These are phyloP conservation scores for Antheraea yamamai DNA, from an alignment of 2,888 invertebrate species.

Conservation along the genomic window DNA sequence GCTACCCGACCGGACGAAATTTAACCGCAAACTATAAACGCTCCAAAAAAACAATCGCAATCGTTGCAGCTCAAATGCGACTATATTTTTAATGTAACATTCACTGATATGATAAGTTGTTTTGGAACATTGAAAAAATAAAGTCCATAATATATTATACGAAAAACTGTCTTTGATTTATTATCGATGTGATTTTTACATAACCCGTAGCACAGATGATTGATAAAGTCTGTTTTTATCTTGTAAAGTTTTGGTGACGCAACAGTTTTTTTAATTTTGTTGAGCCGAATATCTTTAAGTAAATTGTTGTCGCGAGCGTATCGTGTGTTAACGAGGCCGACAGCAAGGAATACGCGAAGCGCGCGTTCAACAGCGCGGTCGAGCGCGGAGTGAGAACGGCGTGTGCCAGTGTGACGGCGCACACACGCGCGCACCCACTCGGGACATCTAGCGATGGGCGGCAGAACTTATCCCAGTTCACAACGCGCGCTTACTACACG, in stretches of 20 bases:
- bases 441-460: constrained; percentile 72
- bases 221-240: constrained; percentile 34
- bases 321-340: constrained; percentile 54
- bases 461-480: constrained; percentile 52
- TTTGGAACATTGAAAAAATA: constrained; percentile 44
- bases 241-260: constrained; percentile 45
- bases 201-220: constrained; percentile 40
- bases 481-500: constrained; percentile 35
- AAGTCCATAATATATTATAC: constrained; percentile 32
- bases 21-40: constrained; percentile 56
- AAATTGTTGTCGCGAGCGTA: constrained; percentile 66
- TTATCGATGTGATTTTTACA: constrained; percentile 28
- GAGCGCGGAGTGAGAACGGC: constrained; percentile 78
- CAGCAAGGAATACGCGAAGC: constrained; percentile 61
- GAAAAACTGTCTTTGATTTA: constrained; percentile 35
- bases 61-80: constrained; percentile 20
- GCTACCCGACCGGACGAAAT: constrained; percentile 69
- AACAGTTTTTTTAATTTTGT: constrained; percentile 60
- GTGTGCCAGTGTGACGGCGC: constrained; percentile 65
- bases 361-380: constrained; percentile 77
- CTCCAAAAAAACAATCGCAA: constrained; percentile 28
- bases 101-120: constrained; percentile 64
- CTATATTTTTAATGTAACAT: constrained; percentile 46
- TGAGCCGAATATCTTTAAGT: constrained; percentile 37
- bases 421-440: constrained; percentile 66